Conservation (phyloP, 2,797 vertebrate species). For the Danio jaintianensis region DNA sequence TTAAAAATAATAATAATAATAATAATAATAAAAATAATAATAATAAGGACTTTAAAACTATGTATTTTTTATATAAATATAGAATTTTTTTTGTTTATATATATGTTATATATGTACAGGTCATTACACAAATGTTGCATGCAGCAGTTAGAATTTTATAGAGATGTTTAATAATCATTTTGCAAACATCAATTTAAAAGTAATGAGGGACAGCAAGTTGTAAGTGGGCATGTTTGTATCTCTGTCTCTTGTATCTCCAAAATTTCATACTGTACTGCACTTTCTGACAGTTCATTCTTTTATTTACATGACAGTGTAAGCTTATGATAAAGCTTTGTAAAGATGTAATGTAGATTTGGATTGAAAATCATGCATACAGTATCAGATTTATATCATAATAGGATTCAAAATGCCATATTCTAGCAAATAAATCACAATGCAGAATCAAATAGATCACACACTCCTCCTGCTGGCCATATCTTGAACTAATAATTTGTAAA, state of each 20-base stretch:
- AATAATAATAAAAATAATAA: no score
- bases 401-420: background rate
- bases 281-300: background rate
- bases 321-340: background rate
- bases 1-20: no score
- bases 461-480: constrained; percentile 55
- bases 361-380: background rate
- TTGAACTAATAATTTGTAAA: background rate
- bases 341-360: background rate
- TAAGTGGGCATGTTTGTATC: background rate
- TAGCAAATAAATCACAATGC: background rate
- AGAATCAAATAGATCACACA: background rate
- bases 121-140: background rate
- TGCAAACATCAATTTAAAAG: no score
- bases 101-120: background rate
- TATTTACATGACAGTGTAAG: background rate
- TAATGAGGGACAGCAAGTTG: background rate
- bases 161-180: background rate
- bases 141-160: background rate
- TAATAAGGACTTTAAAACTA: no score
- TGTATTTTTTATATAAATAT: background rate
- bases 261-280: background rate
- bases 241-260: background rate
- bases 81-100: no score
- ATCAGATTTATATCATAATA: background rate